Percentiles rank a stretch among this genome's conserved stretches.
These are phyloP conservation scores for Herpetotheres cachinnans DNA, from an alignment of 2,113 vertebrate species.

Conservation along the genomic window DNA sequence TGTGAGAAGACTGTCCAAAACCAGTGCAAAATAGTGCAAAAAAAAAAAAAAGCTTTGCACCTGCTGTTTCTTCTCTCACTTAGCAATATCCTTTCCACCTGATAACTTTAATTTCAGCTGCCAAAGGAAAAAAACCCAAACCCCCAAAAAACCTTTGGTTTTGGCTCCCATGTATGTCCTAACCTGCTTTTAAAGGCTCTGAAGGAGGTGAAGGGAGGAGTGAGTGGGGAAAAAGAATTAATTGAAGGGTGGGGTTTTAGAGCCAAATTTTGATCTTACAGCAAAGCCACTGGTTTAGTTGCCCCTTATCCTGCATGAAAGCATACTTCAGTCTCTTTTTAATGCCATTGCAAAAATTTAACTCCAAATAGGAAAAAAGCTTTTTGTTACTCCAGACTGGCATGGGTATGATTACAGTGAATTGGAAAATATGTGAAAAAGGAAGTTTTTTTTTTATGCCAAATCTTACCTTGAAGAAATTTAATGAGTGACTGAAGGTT, in stretches of 20 bases:
- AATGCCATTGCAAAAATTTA: not conserved
- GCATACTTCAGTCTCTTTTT: not conserved
- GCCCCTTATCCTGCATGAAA: not conserved
- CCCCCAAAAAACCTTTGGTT: not conserved
- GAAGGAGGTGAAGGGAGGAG: not conserved
- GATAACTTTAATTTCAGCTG: not conserved
- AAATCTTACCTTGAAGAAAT: not conserved
- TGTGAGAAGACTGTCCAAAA: not conserved
- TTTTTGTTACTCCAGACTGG: not conserved
- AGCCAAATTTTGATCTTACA: not conserved
- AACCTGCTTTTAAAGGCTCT: not conserved
- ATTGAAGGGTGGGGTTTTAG: not conserved
- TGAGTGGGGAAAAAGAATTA: not conserved
- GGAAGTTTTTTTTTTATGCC: not conserved
- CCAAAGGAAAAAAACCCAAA: not conserved
- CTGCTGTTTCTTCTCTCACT: not conserved
- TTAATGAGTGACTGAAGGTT: not conserved
- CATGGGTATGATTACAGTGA: not conserved
- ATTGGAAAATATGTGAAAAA: not conserved
- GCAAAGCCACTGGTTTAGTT: not conserved
- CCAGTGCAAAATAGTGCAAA: not conserved
- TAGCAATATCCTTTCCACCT: not conserved
- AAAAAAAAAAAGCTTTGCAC: not conserved
- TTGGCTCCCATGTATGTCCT: not conserved
- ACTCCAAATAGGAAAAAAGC: not conserved